Evolutionary conservation across 2,797 vertebrate genomes (phyloP).

Genomic region (Alca torda): DNA sequence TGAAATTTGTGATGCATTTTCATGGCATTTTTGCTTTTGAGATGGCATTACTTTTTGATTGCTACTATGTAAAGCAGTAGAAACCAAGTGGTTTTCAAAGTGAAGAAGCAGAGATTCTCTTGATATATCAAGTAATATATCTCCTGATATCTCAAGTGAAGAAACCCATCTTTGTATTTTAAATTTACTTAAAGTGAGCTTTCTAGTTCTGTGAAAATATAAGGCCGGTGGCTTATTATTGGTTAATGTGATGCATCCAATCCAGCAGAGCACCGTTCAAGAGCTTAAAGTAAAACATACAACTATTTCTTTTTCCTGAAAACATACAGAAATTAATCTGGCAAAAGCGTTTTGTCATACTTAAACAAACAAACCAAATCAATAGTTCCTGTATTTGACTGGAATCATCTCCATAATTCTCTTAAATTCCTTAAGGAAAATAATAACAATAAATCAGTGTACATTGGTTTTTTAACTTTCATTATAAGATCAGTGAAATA

Average conservation of each 20-base stretch:
- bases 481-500: background rate
- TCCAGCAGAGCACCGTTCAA: fast-evolving
- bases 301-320: background rate
- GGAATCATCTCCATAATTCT: background rate
- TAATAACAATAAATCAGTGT: background rate
- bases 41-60: background rate
- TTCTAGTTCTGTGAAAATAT: background rate
- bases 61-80: background rate
- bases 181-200: background rate
- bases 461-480: background rate
- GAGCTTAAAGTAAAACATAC: background rate
- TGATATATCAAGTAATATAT: too few species aligned
- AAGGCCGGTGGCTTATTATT: background rate
- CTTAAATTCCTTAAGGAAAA: background rate
- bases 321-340: background rate
- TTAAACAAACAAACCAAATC: background rate
- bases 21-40: background rate
- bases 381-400: background rate
- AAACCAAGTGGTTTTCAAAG: background rate
- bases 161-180: background rate
- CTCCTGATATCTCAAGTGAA: background rate
- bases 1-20: background rate
- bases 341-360: background rate
- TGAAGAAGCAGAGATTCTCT: background rate
- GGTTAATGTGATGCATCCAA: background rate